Evolutionary conservation across 2,113 vertebrate species (phyloP).

Genomic region (Hystrix brachyura): DNA sequence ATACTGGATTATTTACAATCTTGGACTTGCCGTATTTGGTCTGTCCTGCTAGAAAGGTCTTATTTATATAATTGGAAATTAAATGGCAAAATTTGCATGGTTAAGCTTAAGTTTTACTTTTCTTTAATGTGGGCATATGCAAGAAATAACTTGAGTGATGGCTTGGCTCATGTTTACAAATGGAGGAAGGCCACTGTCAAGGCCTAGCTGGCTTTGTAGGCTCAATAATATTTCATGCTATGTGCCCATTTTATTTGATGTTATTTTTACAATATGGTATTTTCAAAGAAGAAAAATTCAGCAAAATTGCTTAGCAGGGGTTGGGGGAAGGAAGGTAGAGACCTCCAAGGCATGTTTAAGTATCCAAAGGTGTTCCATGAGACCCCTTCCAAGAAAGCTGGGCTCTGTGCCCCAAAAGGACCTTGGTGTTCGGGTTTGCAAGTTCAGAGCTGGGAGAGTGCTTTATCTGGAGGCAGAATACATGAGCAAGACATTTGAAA

Average conservation of each 20-base stretch:
- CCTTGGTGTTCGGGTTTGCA: constrained; percentile 3
- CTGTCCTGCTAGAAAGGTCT: neutral
- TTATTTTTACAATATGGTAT: neutral
- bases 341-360: neutral
- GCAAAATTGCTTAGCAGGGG: neutral
- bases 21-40: neutral
- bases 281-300: neutral
- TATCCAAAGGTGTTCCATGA: neutral
- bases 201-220: neutral
- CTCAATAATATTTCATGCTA: neutral
- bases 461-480: neutral
- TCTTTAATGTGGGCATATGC: neutral
- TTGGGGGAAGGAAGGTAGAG: neutral
- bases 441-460: neutral
- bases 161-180: neutral
- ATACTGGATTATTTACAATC: neutral
- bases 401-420: neutral
- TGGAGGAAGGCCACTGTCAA: neutral
- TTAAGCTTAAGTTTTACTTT: neutral
- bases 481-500: neutral
- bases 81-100: neutral
- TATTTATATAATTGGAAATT: neutral
- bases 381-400: neutral
- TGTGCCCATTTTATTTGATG: neutral
- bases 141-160: neutral